Evolutionary conservation across 2,888 invertebrate species (phyloP).

Genomic region (Drymonia ruficornis): DNA sequence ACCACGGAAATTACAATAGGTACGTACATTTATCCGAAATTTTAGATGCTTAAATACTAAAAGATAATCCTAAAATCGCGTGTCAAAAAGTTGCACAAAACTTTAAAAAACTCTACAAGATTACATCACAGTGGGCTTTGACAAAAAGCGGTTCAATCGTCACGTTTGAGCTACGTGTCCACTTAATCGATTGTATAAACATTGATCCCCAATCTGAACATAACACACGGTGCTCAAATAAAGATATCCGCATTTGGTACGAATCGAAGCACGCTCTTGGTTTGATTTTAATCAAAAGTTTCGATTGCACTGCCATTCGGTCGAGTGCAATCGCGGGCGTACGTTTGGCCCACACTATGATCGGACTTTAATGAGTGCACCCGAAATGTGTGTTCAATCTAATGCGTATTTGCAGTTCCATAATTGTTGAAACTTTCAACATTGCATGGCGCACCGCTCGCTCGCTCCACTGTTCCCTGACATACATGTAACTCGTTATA

Average conservation of each 20-base stretch:
- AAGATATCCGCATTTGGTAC: constrained; percentile 73
- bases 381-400: constrained; percentile 74
- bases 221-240: constrained; percentile 75
- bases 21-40: no score
- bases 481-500: constrained; percentile 67
- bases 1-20: no score
- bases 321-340: constrained; percentile 61
- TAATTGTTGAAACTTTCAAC: constrained; percentile 70
- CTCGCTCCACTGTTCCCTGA: constrained; percentile 40
- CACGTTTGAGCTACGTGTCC: constrained; percentile 14
- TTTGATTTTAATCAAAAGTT: constrained; percentile 85
- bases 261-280: constrained; percentile 65
- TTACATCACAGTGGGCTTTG: not conserved
- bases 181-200: constrained; percentile 70
- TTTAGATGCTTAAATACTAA: no score
- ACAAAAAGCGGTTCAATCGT: constrained; percentile 6
- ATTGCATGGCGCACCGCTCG: constrained; percentile 43
- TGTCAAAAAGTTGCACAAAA: no score
- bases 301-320: constrained; percentile 76
- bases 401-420: constrained; percentile 73
- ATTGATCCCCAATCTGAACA: constrained; percentile 62
- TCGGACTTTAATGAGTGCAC: constrained; percentile 69
- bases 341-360: constrained; percentile 56
- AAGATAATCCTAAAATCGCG: no score
- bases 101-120: no score